phyloP scores from a whole-genome alignment of 2,797 vertebrate species.

The Bovichtus diacanthus region DNA sequence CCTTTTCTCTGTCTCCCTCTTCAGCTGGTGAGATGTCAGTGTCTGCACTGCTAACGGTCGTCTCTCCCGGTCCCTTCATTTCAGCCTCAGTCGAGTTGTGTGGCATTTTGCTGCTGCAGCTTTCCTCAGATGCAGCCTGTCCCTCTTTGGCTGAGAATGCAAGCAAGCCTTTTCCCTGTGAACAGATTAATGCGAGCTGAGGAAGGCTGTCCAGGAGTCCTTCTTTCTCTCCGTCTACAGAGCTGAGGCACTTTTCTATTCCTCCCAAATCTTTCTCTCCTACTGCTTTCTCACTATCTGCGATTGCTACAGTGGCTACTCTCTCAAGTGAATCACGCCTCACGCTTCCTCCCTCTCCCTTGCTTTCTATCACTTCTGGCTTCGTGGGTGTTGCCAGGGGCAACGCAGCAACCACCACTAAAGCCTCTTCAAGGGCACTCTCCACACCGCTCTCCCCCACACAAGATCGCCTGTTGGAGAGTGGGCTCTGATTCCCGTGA shows the following conservation, averaged over 20 bases:
- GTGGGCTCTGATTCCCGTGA: slow-evolving; percentile 60
- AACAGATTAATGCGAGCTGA: slow-evolving; percentile 66
- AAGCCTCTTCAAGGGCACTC: slow-evolving; percentile 81
- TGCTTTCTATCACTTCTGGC: slow-evolving; percentile 84
- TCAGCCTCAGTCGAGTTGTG: slow-evolving; percentile 74
- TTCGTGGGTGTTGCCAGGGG: slow-evolving; percentile 86
- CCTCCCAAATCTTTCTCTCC: slow-evolving; percentile 47
- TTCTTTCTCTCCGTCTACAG: slow-evolving; percentile 59
- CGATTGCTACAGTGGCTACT: slow-evolving; percentile 61
- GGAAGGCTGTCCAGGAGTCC: slow-evolving; percentile 51
- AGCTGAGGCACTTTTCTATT: slow-evolving; percentile 57
- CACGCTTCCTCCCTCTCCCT: slow-evolving; percentile 79
- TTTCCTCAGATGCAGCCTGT: slow-evolving; percentile 64
- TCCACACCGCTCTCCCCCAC: slow-evolving; percentile 76
- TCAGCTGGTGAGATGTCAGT: slow-evolving; percentile 63
- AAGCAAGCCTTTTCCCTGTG: slow-evolving; percentile 73
- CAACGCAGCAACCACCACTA: slow-evolving; percentile 80
- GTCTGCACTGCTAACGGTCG: slow-evolving; percentile 49
- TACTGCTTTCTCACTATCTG: slow-evolving; percentile 59
- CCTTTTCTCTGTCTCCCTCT: slow-evolving; percentile 72
- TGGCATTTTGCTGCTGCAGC: slow-evolving; percentile 81
- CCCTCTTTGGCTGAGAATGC: slow-evolving; percentile 63
- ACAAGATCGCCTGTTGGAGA: slow-evolving; percentile 65
- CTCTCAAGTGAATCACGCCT: slow-evolving; percentile 72
- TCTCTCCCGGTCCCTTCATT: slow-evolving; percentile 67